A percentile compares a stretch with the other conserved stretches of the same genome.
phyloP scores from a whole-genome alignment of 2,888 invertebrate genomes.

The Limnephilus lunatus region DNA sequence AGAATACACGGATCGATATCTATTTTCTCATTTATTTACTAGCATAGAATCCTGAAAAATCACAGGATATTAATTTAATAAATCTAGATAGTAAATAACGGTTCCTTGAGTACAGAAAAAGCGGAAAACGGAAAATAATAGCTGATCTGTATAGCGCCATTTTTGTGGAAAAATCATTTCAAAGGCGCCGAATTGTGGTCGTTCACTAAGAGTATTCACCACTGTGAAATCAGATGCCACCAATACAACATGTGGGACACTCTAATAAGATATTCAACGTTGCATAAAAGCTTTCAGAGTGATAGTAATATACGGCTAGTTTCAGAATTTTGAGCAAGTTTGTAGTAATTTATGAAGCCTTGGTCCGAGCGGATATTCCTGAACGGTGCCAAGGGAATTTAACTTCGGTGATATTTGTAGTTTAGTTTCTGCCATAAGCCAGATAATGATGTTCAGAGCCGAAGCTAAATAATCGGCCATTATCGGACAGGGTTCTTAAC shows the following conservation, averaged over 20 bases:
- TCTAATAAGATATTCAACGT: background rate
- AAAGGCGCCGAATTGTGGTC: too few species aligned
- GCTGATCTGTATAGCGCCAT: too few species aligned
- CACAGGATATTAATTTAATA: too few species aligned
- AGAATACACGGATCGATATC: background rate
- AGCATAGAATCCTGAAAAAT: too few species aligned
- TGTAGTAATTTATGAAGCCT: background rate
- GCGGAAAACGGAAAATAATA: too few species aligned
- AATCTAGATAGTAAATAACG: too few species aligned
- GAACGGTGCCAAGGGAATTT: slow-evolving; percentile 41
- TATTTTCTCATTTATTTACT: too few species aligned
- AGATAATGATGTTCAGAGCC: background rate
- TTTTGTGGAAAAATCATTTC: too few species aligned
- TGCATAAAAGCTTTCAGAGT: background rate
- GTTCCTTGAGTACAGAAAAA: too few species aligned
- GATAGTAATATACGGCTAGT: background rate
- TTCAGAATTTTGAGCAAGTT: slow-evolving; percentile 2
- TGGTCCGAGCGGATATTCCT: slow-evolving; percentile 25
- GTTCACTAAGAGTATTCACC: too few species aligned
- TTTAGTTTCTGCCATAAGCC: background rate
- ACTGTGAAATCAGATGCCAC: background rate
- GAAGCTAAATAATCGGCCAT: background rate
- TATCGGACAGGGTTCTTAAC: background rate
- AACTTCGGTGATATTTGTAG: background rate
- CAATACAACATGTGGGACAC: background rate